These are phyloP conservation scores for Drosophila tristis DNA, from an alignment of 1,140 invertebrate genomes.

Conservation along the genomic window DNA sequence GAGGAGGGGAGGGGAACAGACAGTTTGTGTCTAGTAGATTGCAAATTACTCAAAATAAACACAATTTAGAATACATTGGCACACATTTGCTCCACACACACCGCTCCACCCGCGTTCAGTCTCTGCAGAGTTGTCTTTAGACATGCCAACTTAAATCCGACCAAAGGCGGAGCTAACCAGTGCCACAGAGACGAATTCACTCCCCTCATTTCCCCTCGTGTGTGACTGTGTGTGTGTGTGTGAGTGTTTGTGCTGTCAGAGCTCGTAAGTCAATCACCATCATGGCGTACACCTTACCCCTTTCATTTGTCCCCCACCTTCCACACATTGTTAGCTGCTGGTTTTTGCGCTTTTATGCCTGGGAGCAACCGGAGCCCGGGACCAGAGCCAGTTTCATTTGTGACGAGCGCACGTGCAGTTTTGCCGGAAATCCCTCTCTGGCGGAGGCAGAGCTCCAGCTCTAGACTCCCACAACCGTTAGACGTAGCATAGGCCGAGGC, in stretches of 20 bases:
- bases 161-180: slow-evolving; percentile 39
- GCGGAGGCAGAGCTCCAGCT: background rate
- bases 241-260: slow-evolving; percentile 3
- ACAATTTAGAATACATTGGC: slow-evolving; percentile 70
- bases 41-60: slow-evolving; percentile 77
- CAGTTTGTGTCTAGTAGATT: slow-evolving; percentile 15
- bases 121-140: slow-evolving; percentile 62
- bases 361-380: slow-evolving; percentile 33
- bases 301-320: slow-evolving; percentile 12
- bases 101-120: background rate
- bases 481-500: slow-evolving; percentile 62
- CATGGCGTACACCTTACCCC: slow-evolving; percentile 59
- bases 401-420: slow-evolving; percentile 72
- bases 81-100: slow-evolving; percentile 43
- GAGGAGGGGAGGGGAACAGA: no score
- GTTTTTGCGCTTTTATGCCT: slow-evolving; percentile 75
- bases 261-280: slow-evolving; percentile 57
- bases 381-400: slow-evolving; percentile 63
- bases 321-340: slow-evolving; percentile 21
- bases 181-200: slow-evolving; percentile 10
- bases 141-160: slow-evolving; percentile 69
- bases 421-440: slow-evolving; percentile 38
- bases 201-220: background rate
- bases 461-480: background rate
- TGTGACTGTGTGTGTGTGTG: background rate